Evolutionary conservation across 2,113 vertebrate genomes (phyloP).

Genomic region (Aythya baeri): DNA sequence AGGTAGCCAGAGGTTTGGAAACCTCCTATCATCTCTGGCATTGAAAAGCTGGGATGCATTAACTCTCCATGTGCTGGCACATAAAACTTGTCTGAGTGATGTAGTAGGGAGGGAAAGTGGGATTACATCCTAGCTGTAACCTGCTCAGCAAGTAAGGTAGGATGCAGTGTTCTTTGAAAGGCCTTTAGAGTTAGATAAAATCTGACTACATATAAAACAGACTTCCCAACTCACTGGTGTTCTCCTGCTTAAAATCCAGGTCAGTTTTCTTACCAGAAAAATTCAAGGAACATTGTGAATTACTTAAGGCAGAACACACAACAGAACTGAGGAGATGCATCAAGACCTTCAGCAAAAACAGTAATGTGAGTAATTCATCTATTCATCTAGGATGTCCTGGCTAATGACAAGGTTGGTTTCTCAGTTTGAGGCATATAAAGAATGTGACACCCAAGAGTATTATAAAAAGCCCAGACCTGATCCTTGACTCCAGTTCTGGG

Average conservation of each 20-base stretch:
- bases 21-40: background rate
- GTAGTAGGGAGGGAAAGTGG: background rate
- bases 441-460: background rate
- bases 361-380: conserved; percentile 45
- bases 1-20: background rate
- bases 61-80: background rate
- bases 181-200: background rate
- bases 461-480: background rate
- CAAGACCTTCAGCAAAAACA: background rate
- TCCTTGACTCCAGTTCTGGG: background rate
- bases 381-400: background rate
- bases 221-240: background rate
- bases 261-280: background rate
- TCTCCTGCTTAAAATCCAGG: background rate
- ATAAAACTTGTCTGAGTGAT: background rate
- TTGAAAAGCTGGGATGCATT: background rate
- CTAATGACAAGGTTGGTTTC: background rate
- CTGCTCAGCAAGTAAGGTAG: background rate
- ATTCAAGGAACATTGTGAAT: background rate
- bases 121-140: background rate
- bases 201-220: background rate
- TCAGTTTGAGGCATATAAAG: background rate
- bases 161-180: background rate
- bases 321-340: conserved; percentile 30
- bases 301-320: background rate